Evolutionary conservation across 1,140 invertebrate species (phyloP).

Genomic region (Ganaspis sp.): DNA sequence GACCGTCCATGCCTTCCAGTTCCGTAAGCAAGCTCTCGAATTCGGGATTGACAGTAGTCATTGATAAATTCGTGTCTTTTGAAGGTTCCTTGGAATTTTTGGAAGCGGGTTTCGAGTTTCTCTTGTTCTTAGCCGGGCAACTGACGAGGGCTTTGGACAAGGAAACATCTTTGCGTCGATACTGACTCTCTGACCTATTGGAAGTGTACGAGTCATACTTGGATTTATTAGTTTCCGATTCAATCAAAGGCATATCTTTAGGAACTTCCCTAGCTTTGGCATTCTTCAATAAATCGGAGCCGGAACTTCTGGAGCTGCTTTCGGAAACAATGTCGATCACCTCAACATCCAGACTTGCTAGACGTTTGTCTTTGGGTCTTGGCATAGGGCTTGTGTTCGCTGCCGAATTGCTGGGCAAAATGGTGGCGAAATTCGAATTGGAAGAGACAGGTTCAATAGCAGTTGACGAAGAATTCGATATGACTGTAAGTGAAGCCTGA

Average conservation of each 20-base stretch:
- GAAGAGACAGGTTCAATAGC: background rate
- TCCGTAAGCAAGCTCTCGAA: background rate
- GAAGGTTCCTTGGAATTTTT: background rate
- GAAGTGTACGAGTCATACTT: background rate
- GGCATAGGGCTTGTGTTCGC: too few relatives aligned
- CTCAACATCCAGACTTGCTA: background rate
- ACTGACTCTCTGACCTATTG: background rate
- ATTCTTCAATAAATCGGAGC: background rate
- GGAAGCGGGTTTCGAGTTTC: background rate
- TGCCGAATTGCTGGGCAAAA: background rate
- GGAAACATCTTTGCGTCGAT: background rate
- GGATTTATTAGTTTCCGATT: background rate
- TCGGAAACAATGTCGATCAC: conserved; percentile 14
- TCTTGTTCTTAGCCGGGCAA: background rate
- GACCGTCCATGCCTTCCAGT: conserved; percentile 26
- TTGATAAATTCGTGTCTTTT: background rate
- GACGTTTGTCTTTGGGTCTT: background rate
- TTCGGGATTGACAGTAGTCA: conserved; percentile 5
- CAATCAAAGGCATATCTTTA: background rate
- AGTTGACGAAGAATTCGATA: background rate
- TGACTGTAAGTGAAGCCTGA: background rate
- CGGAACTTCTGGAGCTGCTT: background rate
- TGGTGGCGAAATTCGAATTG: background rate
- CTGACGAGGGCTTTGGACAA: background rate
- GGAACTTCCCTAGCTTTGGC: background rate